phyloP scores from a whole-genome alignment of 2,888 invertebrate species.

The Daptonema setosum region DNA sequence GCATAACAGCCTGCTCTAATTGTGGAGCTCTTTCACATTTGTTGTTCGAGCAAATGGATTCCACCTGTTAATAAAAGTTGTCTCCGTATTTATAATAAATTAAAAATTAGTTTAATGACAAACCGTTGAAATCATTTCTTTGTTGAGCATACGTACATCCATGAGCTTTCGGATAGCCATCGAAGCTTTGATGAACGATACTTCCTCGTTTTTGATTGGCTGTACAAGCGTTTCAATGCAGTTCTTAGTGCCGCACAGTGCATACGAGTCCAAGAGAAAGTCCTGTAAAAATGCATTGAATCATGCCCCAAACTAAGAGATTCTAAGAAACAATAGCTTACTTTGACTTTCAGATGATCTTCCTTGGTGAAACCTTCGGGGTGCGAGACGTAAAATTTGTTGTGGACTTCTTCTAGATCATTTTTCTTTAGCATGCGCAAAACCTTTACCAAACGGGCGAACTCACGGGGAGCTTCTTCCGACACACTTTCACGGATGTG shows the following conservation, averaged over 20 bases:
- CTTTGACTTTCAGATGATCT: conserved; percentile 10
- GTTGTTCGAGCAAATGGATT: conserved; percentile 7
- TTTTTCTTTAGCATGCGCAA: conserved; percentile 13
- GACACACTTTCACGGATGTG: conserved; percentile 11
- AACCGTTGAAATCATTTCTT: conserved; percentile 8
- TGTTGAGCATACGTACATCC: conserved; percentile 9
- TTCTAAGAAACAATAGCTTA: too few species aligned
- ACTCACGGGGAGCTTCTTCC: conserved; percentile 10
- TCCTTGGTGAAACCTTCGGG: conserved; percentile 1
- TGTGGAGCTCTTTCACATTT: not conserved
- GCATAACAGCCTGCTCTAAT: conserved; percentile 4
- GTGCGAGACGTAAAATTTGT: conserved; percentile 6
- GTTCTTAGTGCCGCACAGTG: conserved; percentile 12
- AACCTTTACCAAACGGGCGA: conserved; percentile 16
- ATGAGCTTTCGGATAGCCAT: conserved; percentile 7
- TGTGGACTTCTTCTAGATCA: conserved; percentile 15
- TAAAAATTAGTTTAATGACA: too few species aligned
- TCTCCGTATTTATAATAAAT: too few species aligned
- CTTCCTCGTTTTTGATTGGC: conserved; percentile 11
- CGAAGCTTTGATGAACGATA: conserved; percentile 4
- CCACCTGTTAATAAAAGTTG: too few species aligned
- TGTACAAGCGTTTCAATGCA: conserved; percentile 10
- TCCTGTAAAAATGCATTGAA: too few species aligned
- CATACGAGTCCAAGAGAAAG: conserved; percentile 13
- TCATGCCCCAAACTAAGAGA: too few species aligned